Conservation (phyloP, 2,113 vertebrate genomes). For the Marmota flaviventris region DNA sequence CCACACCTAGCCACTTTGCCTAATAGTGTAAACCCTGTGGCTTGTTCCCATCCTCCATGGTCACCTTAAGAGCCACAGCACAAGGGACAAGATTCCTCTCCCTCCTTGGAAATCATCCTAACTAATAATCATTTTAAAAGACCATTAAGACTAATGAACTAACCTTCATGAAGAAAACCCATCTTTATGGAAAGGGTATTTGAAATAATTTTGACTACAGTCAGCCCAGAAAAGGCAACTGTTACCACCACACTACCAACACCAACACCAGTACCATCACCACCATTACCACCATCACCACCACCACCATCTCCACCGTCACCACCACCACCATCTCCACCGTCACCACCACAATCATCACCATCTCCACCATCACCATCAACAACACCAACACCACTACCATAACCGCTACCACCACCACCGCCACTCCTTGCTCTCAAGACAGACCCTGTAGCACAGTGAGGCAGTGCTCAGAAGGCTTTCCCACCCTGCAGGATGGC, state of each 20-base stretch:
- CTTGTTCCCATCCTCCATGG: neutral
- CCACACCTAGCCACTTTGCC: neutral
- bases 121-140: slow-evolving; percentile 15
- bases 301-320: no score
- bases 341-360: no score
- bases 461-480: neutral
- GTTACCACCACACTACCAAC: neutral
- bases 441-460: neutral
- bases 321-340: no score
- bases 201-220: neutral
- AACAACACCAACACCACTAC: neutral
- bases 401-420: neutral
- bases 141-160: neutral
- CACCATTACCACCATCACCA: no score
- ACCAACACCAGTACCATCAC: no score
- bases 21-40: neutral
- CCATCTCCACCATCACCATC: no score
- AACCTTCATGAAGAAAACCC: neutral
- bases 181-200: neutral
- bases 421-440: neutral
- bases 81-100: neutral
- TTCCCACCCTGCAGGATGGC: neutral
- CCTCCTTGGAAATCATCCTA: neutral
- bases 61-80: neutral
- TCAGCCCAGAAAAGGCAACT: neutral